Conservation (phyloP, 2,888 invertebrate species). For the Eurytoma californica region DNA sequence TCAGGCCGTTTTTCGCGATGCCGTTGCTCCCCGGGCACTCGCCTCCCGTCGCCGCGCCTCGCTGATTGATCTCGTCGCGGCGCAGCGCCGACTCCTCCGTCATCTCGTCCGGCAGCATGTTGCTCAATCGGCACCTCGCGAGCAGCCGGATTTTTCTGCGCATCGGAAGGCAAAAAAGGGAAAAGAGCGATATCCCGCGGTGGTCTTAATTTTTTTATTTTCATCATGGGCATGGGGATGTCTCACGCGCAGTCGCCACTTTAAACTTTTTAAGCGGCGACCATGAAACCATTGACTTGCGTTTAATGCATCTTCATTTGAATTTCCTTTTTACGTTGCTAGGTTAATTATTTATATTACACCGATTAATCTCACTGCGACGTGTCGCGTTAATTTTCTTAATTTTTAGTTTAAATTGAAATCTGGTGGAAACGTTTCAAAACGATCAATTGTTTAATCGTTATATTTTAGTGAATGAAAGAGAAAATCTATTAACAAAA, state of each 20-base stretch:
- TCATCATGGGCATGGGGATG: slow-evolving; percentile 1
- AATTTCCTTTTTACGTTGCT: slow-evolving; percentile 51
- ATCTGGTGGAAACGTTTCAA: too few relatives aligned
- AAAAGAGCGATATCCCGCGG: slow-evolving; percentile 10
- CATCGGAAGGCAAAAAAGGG: neutral
- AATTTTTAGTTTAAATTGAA: neutral
- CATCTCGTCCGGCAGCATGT: slow-evolving; percentile 43
- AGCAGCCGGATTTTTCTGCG: slow-evolving; percentile 3
- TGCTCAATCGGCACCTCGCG: neutral
- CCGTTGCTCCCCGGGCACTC: slow-evolving; percentile 23
- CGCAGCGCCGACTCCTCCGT: slow-evolving; percentile 2
- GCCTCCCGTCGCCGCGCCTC: neutral
- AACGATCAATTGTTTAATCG: too few relatives aligned
- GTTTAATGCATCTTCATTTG: slow-evolving; percentile 48
- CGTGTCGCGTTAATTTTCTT: neutral
- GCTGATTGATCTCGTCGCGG: slow-evolving; percentile 6
- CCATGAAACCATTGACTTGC: slow-evolving; percentile 50
- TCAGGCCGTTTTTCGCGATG: neutral
- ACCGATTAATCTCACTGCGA: neutral
- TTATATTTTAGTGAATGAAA: too few relatives aligned
- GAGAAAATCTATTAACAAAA: too few relatives aligned
- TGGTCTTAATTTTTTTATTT: slow-evolving; percentile 23
- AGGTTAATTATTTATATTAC: slow-evolving; percentile 32
- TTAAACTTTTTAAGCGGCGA: slow-evolving; percentile 41
- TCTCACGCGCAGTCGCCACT: slow-evolving; percentile 10